A percentile compares a stretch with the other conserved stretches of the same genome.
phyloP scores from a whole-genome alignment of 2,888 invertebrate genomes.

The Arrhopalites spinosus region DNA sequence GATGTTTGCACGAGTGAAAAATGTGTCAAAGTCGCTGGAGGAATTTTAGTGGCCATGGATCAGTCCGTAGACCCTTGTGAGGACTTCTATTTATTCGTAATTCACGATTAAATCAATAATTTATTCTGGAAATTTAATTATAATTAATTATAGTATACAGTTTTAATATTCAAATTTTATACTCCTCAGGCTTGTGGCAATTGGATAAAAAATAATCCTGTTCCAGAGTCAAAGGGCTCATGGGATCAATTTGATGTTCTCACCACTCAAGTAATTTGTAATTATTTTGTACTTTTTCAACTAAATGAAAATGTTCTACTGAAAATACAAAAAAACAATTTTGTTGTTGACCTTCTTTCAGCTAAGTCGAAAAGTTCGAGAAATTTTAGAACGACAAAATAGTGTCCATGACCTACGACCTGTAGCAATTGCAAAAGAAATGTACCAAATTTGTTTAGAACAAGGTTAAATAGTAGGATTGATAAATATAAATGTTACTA shows the following conservation, averaged over 20 bases:
- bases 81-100: slow-evolving; percentile 59
- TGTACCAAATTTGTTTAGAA: slow-evolving; percentile 71
- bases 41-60: slow-evolving; percentile 59
- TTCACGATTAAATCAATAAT: no score
- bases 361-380: slow-evolving; percentile 61
- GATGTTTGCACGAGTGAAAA: slow-evolving; percentile 40
- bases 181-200: slow-evolving; percentile 63
- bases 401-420: slow-evolving; percentile 40
- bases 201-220: slow-evolving; percentile 60
- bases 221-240: slow-evolving; percentile 57
- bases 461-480: slow-evolving; percentile 61
- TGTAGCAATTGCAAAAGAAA: slow-evolving; percentile 64
- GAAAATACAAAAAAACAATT: no score
- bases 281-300: no score
- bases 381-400: slow-evolving; percentile 56
- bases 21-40: slow-evolving; percentile 55
- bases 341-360: no score
- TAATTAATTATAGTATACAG: no score
- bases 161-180: no score
- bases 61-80: slow-evolving; percentile 60
- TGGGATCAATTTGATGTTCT: slow-evolving; percentile 69
- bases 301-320: no score
- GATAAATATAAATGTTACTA: not conserved
- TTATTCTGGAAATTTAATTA: no score
- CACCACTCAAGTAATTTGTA: no score